phyloP scores from a whole-genome alignment of 2,888 invertebrate genomes.

The Troides helena region DNA sequence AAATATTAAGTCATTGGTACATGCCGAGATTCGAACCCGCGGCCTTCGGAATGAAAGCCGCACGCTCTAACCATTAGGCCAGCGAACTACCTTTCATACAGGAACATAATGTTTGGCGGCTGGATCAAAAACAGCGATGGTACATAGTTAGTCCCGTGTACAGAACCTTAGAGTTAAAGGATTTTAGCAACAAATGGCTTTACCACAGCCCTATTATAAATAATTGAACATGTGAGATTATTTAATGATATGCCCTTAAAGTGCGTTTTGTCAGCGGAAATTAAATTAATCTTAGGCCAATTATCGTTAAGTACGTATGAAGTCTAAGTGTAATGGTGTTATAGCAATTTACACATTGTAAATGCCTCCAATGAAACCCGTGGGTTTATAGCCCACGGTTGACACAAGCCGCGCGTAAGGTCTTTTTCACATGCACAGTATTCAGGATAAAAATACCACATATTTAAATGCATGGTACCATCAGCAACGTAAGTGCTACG shows the following conservation, averaged over 20 bases:
- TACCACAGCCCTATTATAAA: conserved; percentile 13
- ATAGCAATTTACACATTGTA: conserved; percentile 56
- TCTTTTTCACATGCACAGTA: conserved; percentile 3
- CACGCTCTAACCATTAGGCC: too few species aligned
- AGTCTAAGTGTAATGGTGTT: conserved; percentile 37
- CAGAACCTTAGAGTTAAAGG: background rate
- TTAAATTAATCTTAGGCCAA: conserved; percentile 24
- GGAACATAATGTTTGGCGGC: too few species aligned
- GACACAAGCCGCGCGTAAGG: conserved; percentile 17
- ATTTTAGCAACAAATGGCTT: background rate
- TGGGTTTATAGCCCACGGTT: conserved; percentile 44
- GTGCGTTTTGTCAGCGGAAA: conserved; percentile 23
- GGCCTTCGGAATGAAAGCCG: too few species aligned
- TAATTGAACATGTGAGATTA: conserved; percentile 15
- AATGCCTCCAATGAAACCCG: conserved; percentile 53
- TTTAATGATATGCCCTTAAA: conserved; percentile 10
- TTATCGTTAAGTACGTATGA: conserved; percentile 34
- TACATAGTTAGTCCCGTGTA: too few species aligned
- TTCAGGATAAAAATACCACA: background rate
- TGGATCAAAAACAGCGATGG: too few species aligned
- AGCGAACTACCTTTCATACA: too few species aligned
- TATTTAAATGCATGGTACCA: background rate
- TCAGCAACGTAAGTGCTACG: background rate
- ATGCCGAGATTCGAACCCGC: too few species aligned
- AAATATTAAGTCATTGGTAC: too few species aligned